A percentile compares a stretch with the other conserved stretches of the same genome.
phyloP scores from a whole-genome alignment of 2,113 vertebrate species.

The Calidris pugnax region DNA sequence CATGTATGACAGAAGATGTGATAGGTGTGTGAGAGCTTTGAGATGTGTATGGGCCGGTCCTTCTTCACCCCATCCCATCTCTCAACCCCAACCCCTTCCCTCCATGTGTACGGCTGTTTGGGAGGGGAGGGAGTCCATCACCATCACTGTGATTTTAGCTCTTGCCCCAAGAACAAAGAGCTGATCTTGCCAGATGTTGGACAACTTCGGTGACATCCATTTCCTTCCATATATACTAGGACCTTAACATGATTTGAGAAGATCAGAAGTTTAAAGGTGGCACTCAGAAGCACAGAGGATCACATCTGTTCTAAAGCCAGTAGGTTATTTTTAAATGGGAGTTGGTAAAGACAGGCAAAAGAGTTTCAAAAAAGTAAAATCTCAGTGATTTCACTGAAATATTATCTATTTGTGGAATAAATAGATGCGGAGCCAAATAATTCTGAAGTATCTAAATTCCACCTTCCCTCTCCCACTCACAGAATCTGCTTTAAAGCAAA shows the following conservation, averaged over 20 bases:
- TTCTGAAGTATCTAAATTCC: conserved; percentile 45
- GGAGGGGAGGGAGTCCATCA: neutral
- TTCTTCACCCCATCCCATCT: neutral
- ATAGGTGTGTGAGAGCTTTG: neutral
- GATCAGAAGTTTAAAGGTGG: neutral
- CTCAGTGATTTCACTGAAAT: conserved; percentile 3
- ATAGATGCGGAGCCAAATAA: conserved; percentile 13
- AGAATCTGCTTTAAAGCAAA: conserved; percentile 52
- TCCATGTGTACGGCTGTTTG: accelerated
- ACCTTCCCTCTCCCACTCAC: conserved; percentile 48
- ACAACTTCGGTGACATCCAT: neutral
- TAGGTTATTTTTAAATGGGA: neutral
- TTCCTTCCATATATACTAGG: neutral
- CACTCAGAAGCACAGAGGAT: neutral
- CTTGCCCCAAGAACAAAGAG: neutral
- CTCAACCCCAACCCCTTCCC: neutral
- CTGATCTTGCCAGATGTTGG: neutral
- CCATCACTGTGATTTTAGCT: neutral
- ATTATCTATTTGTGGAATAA: conserved; percentile 54
- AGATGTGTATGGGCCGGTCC: neutral
- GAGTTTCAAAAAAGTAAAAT: neutral
- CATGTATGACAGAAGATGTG: neutral
- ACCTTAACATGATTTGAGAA: neutral
- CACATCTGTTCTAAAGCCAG: neutral
- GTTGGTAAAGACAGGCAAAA: neutral